Evolutionary conservation across 1,140 invertebrate genomes (phyloP).

Genomic region (Hyposmocoma kahamanoa): DNA sequence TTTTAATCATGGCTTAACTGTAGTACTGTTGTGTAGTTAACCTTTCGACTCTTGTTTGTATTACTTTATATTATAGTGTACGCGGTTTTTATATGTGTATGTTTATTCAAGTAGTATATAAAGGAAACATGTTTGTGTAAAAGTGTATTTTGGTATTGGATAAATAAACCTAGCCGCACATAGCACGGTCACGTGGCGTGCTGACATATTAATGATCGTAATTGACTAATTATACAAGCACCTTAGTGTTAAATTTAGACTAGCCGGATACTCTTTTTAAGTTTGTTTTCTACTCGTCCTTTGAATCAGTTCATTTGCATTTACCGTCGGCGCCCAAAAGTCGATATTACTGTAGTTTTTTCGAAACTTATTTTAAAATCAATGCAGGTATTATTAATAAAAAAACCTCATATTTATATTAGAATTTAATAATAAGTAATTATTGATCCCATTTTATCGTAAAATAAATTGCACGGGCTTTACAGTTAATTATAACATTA

Average conservation of each 20-base stretch:
- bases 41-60: slow-evolving; percentile 69
- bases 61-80: slow-evolving; percentile 69
- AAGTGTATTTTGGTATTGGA: slow-evolving; percentile 69
- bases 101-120: slow-evolving; percentile 66
- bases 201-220: slow-evolving; percentile 70
- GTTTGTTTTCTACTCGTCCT: slow-evolving; percentile 48
- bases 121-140: slow-evolving; percentile 62
- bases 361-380: slow-evolving; percentile 66
- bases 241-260: slow-evolving; percentile 67
- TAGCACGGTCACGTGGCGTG: slow-evolving; percentile 16
- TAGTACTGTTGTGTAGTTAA: slow-evolving; percentile 71
- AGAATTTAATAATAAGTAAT: slow-evolving; percentile 72
- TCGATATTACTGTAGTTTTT: slow-evolving; percentile 50
- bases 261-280: slow-evolving; percentile 56
- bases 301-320: slow-evolving; percentile 50
- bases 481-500: slow-evolving; percentile 72
- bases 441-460: slow-evolving; percentile 64
- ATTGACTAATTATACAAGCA: slow-evolving; percentile 74
- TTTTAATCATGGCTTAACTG: slow-evolving; percentile 71
- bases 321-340: slow-evolving; percentile 43
- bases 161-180: slow-evolving; percentile 35
- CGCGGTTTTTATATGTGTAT: slow-evolving; percentile 73
- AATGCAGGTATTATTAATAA: slow-evolving; percentile 73
- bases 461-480: slow-evolving; percentile 71
- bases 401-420: slow-evolving; percentile 71